Base-by-base conservation (phyloP, 2,797 vertebrate genomes). In the Schizopygopsis pylzovi region DNA sequence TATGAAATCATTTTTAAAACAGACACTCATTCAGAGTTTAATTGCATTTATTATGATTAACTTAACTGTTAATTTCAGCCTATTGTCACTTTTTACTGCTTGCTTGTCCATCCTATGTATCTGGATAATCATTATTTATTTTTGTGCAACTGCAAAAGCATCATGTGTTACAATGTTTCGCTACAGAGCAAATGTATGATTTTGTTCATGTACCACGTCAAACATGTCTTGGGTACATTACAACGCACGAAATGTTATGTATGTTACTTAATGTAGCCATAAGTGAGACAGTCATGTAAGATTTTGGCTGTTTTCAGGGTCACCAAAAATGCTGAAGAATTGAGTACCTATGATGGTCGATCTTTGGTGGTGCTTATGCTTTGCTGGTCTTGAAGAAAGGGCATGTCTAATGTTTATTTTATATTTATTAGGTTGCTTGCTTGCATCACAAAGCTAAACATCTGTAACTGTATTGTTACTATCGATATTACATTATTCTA, bases 41-140 rank as follows among this genome's bases (percentile, higher is more conserved):
- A 63, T 67, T 39, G 33, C 67, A 61, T 88, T 45, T 85, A 70
- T 73, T 68, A 45, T 37, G 5, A 83, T 79, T 39, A 28, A 76
- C 39, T 47, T 63, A 85, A 28, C 33, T 72, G 45, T 39, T 47
- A 18, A 6, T 59, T 70, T 73, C 75, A 79, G 82, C 67, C 81
- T 80, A n/a, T 79, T 49, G 43, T 52, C 75, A 63, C 45, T 79
- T 72, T 81, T 72, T 65, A 39, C 45, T 37, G 16, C 76, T 79
- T 68, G 45, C 2, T 16, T 85, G 79, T 87, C 75, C 45, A 54
- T 52, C 45, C 45, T 67, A 81, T 89, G 56, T 82, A 81, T 82
- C 81, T 87, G 81, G 86, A 87, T 87, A 84, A 89, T 89, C 78
- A 78, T 89, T 83, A 89, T 87, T 87, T 87, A 87, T 89, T 86